A percentile compares a stretch with the other conserved stretches of the same genome.
Conservation (phyloP, 2,113 vertebrate species). For the Protomyctophum bolini region DNA sequence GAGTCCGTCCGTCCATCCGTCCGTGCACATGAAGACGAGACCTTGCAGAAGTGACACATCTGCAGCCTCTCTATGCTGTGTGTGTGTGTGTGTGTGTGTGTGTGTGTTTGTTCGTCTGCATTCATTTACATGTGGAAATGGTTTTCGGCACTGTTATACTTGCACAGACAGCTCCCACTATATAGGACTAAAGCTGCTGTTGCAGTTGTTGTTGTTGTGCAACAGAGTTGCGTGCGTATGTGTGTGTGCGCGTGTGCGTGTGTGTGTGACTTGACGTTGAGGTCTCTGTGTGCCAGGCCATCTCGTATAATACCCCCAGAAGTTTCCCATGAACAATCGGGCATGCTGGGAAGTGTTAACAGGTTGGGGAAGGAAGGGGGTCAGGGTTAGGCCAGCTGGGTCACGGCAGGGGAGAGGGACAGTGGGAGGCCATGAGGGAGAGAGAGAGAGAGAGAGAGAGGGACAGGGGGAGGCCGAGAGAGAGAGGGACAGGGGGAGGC, state of each 20-base stretch:
- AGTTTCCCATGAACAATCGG: conserved; percentile 76
- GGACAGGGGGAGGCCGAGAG: not conserved
- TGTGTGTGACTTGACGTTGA: not conserved
- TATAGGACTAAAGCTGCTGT: conserved; percentile 2
- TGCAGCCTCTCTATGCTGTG: conserved; percentile 29
- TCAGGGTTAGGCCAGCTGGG: conserved; percentile 64
- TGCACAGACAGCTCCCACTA: not conserved
- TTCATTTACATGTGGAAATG: not conserved
- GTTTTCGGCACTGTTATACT: no score
- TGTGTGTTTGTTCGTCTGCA: not conserved
- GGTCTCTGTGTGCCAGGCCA: not conserved
- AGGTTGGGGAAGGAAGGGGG: conserved; percentile 60
- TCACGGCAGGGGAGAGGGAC: no score
- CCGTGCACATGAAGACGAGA: conserved; percentile 43
- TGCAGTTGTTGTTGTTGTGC: conserved; percentile 3
- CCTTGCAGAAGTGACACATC: conserved; percentile 57
- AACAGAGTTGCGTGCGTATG: not conserved
- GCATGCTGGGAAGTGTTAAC: conserved; percentile 64
- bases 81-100: not conserved
- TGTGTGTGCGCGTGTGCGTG: not conserved
- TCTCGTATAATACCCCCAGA: not conserved
- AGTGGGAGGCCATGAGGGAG: no score
- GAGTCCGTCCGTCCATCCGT: not conserved
- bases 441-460: no score
- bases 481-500: no score